Evolutionary conservation across 2,888 invertebrate species (phyloP), one percentile per base, ranked within the genome.

Genomic region (Eupithecia pulchellata): DNA sequence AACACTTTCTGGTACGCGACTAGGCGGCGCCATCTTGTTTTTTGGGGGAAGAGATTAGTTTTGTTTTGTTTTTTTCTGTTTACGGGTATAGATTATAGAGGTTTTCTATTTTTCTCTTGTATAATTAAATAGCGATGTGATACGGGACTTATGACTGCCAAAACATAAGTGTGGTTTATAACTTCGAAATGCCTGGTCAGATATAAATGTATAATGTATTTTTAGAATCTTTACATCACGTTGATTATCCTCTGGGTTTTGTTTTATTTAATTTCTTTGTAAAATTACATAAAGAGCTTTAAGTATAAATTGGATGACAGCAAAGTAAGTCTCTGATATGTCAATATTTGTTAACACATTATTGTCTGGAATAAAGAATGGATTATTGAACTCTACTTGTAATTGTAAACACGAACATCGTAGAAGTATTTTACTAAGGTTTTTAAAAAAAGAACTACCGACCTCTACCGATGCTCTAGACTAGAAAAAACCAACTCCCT

Each of bases 1-100:
- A 58, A 72, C 72, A 72, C 66, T 72, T 66, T 68, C 66, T 47
- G 58, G 64, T 17, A 52, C 30, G 52, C 68, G 58, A 64, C 71
- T 64, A 32, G 17, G 30, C 6, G 68, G 68, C 68, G 68, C 68
- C 72, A 72, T 72, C 13, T 66, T 72, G 62, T 55, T 65, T 63
- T 67, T 42, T 42, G 25, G 20, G 47, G 42, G 29, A 5, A 30
- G 60, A 42, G 47, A 47, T 47, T 47, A 9, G 11, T 32, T 20
- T 62, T 17, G 57, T 29, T 9, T 14, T 57, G 57, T 29, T 29
- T 57, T 25, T 9, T 42, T 42, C 5, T 9, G 42, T 17, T 42
- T 17, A 17, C 2, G 4, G 42, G 42, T 17, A n/a, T 42, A n/a
- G 3, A 5, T 42, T 39, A 6, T 8, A 6, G 39, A 9, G 11